These are phyloP conservation scores for Harpalus rubripes DNA, from an alignment of 2,888 invertebrate species.

Conservation along the genomic window DNA sequence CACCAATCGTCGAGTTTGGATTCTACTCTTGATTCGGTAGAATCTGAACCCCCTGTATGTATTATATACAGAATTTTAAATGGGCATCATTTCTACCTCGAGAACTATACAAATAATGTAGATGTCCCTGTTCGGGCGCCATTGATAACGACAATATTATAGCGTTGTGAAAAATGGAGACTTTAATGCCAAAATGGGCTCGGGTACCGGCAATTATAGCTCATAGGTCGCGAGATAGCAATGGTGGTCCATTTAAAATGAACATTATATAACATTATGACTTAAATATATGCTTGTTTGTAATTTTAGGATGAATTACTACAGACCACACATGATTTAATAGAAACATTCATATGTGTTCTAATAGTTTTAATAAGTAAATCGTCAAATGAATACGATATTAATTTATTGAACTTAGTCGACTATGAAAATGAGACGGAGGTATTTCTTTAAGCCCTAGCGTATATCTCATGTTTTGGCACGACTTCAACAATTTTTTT, in stretches of 20 bases:
- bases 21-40: slow-evolving; percentile 78
- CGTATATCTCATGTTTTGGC: no score
- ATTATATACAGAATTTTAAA: slow-evolving; percentile 58
- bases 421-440: slow-evolving; percentile 39
- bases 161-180: no score
- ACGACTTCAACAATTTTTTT: no score
- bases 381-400: slow-evolving; percentile 69
- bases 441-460: slow-evolving; percentile 67
- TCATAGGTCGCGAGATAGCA: no score
- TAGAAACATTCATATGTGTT: slow-evolving; percentile 79
- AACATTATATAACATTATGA: background rate
- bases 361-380: slow-evolving; percentile 77
- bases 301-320: slow-evolving; percentile 74
- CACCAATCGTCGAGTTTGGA: slow-evolving; percentile 77
- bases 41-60: slow-evolving; percentile 74
- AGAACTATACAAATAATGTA: no score
- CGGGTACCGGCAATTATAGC: no score
- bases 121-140: no score
- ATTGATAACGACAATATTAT: no score
- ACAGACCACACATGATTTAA: slow-evolving; percentile 76
- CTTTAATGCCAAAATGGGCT: no score
- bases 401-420: slow-evolving; percentile 55
- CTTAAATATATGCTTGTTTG: background rate
- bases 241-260: no score
- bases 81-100: no score